Evolutionary conservation across 2,888 invertebrate genomes (phyloP), one percentile per base, ranked within the genome.

Genomic region (Platypus cylindrus): DNA sequence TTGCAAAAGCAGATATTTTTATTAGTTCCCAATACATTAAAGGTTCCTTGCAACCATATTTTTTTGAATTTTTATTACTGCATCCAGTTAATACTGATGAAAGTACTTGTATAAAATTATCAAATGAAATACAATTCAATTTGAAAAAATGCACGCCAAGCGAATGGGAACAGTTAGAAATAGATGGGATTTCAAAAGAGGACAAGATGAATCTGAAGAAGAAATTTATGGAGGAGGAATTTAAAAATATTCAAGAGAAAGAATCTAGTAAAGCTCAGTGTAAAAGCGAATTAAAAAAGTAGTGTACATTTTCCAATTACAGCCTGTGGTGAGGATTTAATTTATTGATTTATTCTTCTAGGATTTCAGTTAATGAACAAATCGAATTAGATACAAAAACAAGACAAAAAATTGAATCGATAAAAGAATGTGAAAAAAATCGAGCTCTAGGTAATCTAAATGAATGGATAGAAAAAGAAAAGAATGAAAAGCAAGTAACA

Each of bases 11-110:
- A 0, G 78, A 83, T 55, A 56, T 85, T 26, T 73, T 82, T 47
- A 74, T 76, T 0, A 68, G 76, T 1, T 69, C 74, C 39, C 67
- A 70, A 43, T 85, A 82, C 54, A 57, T 84, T 7, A 84, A 85
- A 63, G 75, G 75, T 1, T 72, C 76, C 48, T 82, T 69, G 52
- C 71, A 71, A 16, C 79, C 81, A 3, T 82, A 74, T 53, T 65
- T 84, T 36, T 78, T 84, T 52, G 87, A 87, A 65, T 63, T 74
- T 24, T 75, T 83, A 53, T 62, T 83, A n/a, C 60, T 66, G 43
- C 61, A 70, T 34, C 59, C 69, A 5, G 71, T 86, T 2, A 62
- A 76, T 48, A 72, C 71, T 34, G 62, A 65, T 12, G 64, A 65
- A 45, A 80, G 82, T 51, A 69, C 66, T 45, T 81, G 80, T 48